phyloP scores from a whole-genome alignment of 2,888 invertebrate species.

The Xanthia icteritia region DNA sequence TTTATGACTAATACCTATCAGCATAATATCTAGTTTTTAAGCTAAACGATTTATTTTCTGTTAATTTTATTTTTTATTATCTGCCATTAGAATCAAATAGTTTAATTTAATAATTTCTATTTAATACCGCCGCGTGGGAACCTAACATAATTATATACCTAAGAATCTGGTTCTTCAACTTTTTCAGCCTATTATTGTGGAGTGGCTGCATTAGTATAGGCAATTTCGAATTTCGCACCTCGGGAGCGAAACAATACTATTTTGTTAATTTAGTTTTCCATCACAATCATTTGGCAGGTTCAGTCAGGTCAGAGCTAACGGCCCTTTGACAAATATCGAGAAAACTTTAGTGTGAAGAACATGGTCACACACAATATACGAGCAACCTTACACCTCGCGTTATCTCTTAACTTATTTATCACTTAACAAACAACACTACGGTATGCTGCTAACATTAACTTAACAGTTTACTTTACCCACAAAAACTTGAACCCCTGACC shows the following conservation, averaged over 20 bases:
- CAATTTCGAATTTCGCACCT: neutral
- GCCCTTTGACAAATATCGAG: neutral
- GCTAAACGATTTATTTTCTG: slow-evolving; percentile 25
- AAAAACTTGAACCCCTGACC: slow-evolving; percentile 51
- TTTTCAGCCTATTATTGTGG: neutral
- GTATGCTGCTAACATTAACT: slow-evolving; percentile 52
- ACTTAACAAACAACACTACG: slow-evolving; percentile 40
- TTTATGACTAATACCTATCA: slow-evolving; percentile 11
- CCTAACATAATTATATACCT: neutral
- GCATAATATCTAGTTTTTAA: neutral
- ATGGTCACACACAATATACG: slow-evolving; percentile 26
- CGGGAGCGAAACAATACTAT: neutral
- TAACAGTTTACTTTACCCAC: slow-evolving; percentile 43
- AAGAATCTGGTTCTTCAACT: neutral
- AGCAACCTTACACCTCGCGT: slow-evolving; percentile 38
- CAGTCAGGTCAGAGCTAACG: neutral
- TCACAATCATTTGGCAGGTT: slow-evolving; percentile 14
- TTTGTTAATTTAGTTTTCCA: neutral
- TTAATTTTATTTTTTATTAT: slow-evolving; percentile 23
- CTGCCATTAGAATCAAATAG: slow-evolving; percentile 17
- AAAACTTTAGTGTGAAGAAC: slow-evolving; percentile 32
- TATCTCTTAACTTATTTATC: slow-evolving; percentile 54
- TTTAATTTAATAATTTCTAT: slow-evolving; percentile 21
- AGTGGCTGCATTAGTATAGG: neutral
- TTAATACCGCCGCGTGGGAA: slow-evolving; percentile 8